phyloP scores from a whole-genome alignment of 1,140 invertebrate species.

The Brachionus plicatilis region DNA sequence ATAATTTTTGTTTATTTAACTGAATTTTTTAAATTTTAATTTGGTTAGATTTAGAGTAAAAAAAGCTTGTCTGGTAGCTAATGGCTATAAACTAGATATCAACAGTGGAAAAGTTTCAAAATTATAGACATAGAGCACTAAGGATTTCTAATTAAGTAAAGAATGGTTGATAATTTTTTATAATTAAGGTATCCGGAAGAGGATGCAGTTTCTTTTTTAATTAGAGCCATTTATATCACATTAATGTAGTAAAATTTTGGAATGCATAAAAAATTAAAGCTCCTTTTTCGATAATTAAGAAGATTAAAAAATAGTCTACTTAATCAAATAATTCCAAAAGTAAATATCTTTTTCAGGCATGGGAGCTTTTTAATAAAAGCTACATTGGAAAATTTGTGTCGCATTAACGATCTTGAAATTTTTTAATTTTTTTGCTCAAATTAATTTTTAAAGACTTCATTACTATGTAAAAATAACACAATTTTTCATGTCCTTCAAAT shows the following conservation, averaged over 20 bases:
- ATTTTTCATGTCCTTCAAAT: background rate
- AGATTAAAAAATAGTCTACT: background rate
- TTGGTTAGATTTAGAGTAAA: background rate
- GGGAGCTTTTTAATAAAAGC: background rate
- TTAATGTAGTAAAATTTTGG: too few relatives aligned
- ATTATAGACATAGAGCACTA: too few relatives aligned
- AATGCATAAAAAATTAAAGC: background rate
- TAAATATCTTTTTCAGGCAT: background rate
- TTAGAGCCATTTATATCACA: too few relatives aligned
- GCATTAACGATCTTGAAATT: too few relatives aligned
- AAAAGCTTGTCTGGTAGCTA: background rate
- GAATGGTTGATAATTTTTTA: background rate
- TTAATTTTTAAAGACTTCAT: background rate
- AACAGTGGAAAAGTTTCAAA: too few relatives aligned
- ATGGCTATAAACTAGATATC: background rate
- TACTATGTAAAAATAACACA: background rate
- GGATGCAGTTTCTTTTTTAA: background rate
- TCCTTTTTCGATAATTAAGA: background rate
- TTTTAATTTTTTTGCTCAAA: background rate
- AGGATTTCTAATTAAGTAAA: background rate
- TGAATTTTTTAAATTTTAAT: background rate
- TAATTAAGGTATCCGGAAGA: background rate
- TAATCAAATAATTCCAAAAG: background rate
- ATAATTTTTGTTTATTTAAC: background rate
- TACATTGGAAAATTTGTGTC: background rate